Conservation (phyloP, 2,113 vertebrate species). For the Pholis gunnellus region DNA sequence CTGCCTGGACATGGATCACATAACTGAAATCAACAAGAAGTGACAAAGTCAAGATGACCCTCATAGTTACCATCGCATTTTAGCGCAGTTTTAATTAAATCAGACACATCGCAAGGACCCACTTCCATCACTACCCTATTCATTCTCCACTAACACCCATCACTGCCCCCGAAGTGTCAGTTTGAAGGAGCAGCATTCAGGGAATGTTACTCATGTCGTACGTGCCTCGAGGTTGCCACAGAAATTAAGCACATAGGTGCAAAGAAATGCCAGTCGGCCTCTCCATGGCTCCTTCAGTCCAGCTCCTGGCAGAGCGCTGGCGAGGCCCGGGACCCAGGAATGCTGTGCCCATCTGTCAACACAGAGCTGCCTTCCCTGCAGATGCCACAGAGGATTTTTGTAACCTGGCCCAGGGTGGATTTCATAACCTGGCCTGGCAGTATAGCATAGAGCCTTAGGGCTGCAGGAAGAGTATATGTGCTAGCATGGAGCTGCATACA, state of each 20-base stretch:
- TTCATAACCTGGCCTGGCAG: slow-evolving; percentile 79
- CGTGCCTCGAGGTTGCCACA: slow-evolving; percentile 82
- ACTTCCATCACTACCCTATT: slow-evolving; percentile 59
- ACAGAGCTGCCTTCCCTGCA: slow-evolving; percentile 79
- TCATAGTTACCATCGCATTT: slow-evolving; percentile 5
- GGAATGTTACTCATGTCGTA: slow-evolving; percentile 76
- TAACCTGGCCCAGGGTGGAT: slow-evolving; percentile 76
- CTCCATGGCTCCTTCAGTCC: slow-evolving; percentile 66
- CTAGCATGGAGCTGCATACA: slow-evolving; percentile 46
- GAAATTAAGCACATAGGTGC: slow-evolving; percentile 85
- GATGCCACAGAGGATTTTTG: slow-evolving; percentile 80
- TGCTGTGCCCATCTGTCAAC: slow-evolving; percentile 86
- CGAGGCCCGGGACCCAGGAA: slow-evolving; percentile 77
- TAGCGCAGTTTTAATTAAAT: slow-evolving; percentile 45
- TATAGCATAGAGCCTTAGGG: slow-evolving; percentile 30
- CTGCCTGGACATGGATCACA: slow-evolving; percentile 55
- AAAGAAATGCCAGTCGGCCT: slow-evolving; percentile 82
- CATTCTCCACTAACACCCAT: slow-evolving; percentile 66
- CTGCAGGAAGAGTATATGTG: slow-evolving; percentile 53
- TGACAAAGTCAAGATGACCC: background rate
- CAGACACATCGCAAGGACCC: slow-evolving; percentile 51
- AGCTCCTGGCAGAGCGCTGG: slow-evolving; percentile 76
- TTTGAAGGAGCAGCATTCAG: slow-evolving; percentile 73
- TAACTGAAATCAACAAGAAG: slow-evolving; percentile 46
- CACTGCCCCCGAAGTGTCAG: slow-evolving; percentile 64